These are phyloP conservation scores for Hydrozoanthus gracilis DNA, from an alignment of 92 coral and sea anemone genomes.

Conservation along the genomic window DNA sequence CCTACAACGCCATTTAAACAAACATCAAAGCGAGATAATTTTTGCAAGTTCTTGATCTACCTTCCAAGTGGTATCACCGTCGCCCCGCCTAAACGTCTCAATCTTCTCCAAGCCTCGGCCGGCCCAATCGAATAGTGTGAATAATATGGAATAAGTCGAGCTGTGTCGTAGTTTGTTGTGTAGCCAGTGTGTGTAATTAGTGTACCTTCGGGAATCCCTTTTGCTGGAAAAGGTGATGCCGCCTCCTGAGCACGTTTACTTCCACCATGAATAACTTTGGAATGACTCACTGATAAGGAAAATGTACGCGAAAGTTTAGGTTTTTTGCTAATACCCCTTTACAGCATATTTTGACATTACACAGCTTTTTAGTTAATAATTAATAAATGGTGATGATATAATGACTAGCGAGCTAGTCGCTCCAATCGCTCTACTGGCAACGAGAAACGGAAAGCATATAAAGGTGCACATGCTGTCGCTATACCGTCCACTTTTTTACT, in stretches of 20 bases:
- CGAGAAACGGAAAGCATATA: too few relatives aligned
- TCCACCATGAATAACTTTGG: too few relatives aligned
- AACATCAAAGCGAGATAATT: background rate
- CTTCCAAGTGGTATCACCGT: background rate
- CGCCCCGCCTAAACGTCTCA: background rate
- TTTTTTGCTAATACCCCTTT: background rate
- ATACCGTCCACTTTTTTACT: too few relatives aligned
- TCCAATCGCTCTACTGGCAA: too few relatives aligned
- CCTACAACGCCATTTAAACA: background rate
- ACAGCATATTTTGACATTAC: slow-evolving; percentile 1
- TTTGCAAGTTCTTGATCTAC: background rate
- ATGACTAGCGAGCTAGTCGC: too few relatives aligned
- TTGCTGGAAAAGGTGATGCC: slow-evolving; percentile 3
- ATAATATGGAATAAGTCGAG: background rate
- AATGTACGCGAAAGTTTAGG: background rate
- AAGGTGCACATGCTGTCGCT: too few relatives aligned
- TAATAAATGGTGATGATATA: too few relatives aligned
- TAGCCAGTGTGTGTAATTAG: slow-evolving; percentile 1
- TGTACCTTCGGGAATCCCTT: background rate
- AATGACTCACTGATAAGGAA: background rate
- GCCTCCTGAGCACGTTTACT: background rate
- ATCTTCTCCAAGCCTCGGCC: too few relatives aligned
- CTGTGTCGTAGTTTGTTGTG: background rate
- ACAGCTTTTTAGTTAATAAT: background rate
- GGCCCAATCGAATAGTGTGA: background rate